phyloP scores from a whole-genome alignment of 1,140 invertebrate species.

The Linepithema humile region DNA sequence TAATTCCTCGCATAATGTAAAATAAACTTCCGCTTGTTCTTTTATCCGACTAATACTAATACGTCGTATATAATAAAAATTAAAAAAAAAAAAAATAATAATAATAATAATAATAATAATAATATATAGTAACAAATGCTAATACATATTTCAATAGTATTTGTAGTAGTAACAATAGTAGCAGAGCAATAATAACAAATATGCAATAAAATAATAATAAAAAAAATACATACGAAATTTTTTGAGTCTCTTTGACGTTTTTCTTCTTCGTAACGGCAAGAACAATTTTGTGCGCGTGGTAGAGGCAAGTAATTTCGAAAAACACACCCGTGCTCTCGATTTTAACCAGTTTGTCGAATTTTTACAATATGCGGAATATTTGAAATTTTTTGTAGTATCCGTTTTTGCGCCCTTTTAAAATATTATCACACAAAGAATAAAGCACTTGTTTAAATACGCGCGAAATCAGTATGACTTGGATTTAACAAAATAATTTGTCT shows the following conservation, averaged over 20 bases:
- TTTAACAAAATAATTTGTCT: neutral
- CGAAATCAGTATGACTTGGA: neutral
- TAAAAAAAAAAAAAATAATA: too few species aligned
- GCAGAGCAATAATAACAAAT: neutral
- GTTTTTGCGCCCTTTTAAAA: neutral
- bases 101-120: neutral
- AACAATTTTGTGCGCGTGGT: neutral
- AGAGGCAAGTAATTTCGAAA: neutral
- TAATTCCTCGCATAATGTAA: neutral
- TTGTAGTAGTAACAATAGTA: neutral
- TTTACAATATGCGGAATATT: neutral
- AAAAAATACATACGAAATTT: neutral
- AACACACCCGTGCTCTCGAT: neutral
- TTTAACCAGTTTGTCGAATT: too few species aligned
- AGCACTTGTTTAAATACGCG: neutral
- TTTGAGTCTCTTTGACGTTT: neutral
- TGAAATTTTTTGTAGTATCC: neutral
- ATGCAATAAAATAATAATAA: neutral
- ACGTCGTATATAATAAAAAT: too few species aligned
- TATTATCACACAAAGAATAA: neutral
- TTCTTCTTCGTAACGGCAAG: neutral
- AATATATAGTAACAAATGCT: neutral
- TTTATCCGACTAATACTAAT: neutral
- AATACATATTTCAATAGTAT: neutral
- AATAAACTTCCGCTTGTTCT: neutral